Evolutionary conservation across 2,797 vertebrate genomes (phyloP), one percentile per base, ranked within the genome.

Genomic region (Hydrophis major): DNA sequence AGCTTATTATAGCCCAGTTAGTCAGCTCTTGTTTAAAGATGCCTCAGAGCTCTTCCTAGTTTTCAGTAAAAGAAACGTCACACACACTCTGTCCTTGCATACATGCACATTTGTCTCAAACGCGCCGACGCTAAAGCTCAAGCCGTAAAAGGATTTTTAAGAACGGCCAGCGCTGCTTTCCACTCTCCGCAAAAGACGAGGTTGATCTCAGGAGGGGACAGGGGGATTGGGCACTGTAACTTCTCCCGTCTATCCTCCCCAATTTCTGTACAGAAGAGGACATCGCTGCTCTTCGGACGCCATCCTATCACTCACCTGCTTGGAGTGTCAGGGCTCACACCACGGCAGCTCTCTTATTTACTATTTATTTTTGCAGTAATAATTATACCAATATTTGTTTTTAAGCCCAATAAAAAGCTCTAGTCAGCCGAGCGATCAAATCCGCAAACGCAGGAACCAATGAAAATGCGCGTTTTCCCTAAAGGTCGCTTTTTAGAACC

Each of bases 401-500:
- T 6, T 47, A 60, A 88, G 6, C n/a, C 1, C 25, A 25, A 55
- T 18, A 57, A 90, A 57, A 2, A 1, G 0, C 2, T 10, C 28
- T 14, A 25, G 57, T 12, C 25, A 20, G 13, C 5, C 2, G 10
- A 2, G 0, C 1, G 90, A 27, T 55, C 56, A 91, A 94, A 95
- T 94, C 28, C 11, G 16, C 20, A 53, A 0, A 4, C 0, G 1
- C 16, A 3, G 28, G 42, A 16, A 1, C 97, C 97, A 97, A 97
- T 96, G 60, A 11, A 28, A 0, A 50, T 25, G 4, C 55, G 0
- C 2, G 89, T 96, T 95, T 92, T 91, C 94, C 28, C 0, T 0
- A 0, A 4, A 0, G 0, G 13, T n/a, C 13, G 4, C 2, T 1
- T 6, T 0, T 18, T 0, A 2, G 25, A 25, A 6, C 97, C 97